Percentiles rank a stretch among this genome's conserved stretches.
Evolutionary conservation across 2,797 vertebrate genomes (phyloP).

Genomic region (Picus viridis): DNA sequence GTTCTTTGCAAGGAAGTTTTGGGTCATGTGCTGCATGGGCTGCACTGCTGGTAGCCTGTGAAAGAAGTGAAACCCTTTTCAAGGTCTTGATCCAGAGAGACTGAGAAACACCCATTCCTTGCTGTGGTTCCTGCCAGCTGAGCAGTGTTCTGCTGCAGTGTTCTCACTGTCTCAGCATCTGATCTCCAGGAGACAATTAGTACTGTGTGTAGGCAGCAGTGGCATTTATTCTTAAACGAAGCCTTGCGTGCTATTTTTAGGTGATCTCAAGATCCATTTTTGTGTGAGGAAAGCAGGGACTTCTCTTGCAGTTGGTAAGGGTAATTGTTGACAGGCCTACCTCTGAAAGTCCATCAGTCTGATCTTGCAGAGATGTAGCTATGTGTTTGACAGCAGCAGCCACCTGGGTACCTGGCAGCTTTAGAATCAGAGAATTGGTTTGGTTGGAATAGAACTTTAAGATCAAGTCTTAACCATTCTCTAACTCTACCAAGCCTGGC

Average conservation of each 20-base stretch:
- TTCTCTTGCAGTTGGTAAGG: background rate
- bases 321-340: background rate
- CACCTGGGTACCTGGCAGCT: background rate
- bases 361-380: background rate
- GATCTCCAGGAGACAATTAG: background rate
- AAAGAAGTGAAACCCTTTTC: background rate
- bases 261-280: background rate
- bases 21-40: background rate
- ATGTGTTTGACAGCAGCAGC: background rate
- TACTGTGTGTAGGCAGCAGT: background rate
- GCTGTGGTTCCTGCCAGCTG: background rate
- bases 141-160: background rate
- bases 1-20: background rate
- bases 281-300: background rate
- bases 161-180: background rate
- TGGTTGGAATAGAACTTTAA: too few relatives aligned
- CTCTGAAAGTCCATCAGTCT: background rate
- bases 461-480: too few relatives aligned
- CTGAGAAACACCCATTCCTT: background rate
- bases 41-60: background rate
- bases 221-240: background rate
- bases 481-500: too few relatives aligned
- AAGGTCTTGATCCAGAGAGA: background rate
- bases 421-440: background rate
- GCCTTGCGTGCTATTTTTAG: background rate